A percentile compares a stretch with the other conserved stretches of the same genome.
Evolutionary conservation across 2,888 invertebrate genomes (phyloP).

Genomic region (Brenthis hecate): DNA sequence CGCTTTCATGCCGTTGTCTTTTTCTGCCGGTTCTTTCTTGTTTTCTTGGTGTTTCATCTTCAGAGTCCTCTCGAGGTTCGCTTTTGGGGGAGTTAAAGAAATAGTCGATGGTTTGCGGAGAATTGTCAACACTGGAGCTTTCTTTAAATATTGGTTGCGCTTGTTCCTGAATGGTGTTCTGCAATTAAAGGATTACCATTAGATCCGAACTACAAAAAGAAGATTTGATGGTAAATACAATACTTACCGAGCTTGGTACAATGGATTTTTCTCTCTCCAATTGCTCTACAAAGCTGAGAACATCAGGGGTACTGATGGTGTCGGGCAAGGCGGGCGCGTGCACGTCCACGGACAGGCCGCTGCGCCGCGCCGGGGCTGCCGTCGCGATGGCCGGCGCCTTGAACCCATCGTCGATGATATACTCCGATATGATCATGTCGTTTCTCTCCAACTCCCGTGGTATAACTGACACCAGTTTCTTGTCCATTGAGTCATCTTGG

Average conservation of each 20-base stretch:
- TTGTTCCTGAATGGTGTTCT: slow-evolving; percentile 27
- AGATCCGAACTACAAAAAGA: not conserved
- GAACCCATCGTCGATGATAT: slow-evolving; percentile 51
- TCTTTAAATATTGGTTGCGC: slow-evolving; percentile 45
- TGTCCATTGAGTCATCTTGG: slow-evolving; percentile 69
- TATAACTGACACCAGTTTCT: slow-evolving; percentile 63
- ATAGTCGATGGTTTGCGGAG: slow-evolving; percentile 56
- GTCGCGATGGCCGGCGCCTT: not conserved
- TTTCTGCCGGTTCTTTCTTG: slow-evolving; percentile 41
- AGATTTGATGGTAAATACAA: slow-evolving; percentile 15
- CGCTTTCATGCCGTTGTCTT: slow-evolving; percentile 60
- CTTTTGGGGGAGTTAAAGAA: slow-evolving; percentile 71
- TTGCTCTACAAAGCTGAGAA: slow-evolving; percentile 72
- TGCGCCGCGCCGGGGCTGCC: slow-evolving; percentile 34
- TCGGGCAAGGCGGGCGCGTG: slow-evolving; percentile 54
- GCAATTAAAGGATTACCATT: slow-evolving; percentile 10
- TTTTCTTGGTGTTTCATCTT: slow-evolving; percentile 53
- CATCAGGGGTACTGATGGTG: slow-evolving; percentile 73
- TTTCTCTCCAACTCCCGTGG: slow-evolving; percentile 70
- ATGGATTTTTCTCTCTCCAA: slow-evolving; percentile 69
- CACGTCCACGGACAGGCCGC: slow-evolving; percentile 62
- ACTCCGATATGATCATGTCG: slow-evolving; percentile 61
- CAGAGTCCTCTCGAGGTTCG: slow-evolving; percentile 70
- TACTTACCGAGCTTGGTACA: slow-evolving; percentile 55
- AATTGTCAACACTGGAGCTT: slow-evolving; percentile 49